These are phyloP conservation scores for Polypedilum vanderplanki DNA, from an alignment of 1,140 invertebrate species.

Conservation along the genomic window DNA sequence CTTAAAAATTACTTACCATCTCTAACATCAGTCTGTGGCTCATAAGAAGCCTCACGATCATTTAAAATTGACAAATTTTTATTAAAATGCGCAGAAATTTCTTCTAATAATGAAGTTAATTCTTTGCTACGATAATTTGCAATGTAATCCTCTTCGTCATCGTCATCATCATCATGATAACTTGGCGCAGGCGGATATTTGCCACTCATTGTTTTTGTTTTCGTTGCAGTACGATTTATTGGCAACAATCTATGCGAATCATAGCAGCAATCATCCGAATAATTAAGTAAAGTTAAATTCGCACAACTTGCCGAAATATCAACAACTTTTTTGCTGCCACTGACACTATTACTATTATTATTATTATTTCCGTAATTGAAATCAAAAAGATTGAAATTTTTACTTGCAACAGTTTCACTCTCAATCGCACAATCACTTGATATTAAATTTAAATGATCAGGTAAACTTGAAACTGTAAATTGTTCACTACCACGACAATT, in stretches of 20 bases:
- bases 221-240: not conserved
- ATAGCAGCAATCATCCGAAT: slow-evolving; percentile 32
- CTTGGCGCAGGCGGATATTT: not conserved
- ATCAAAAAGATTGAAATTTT: slow-evolving; percentile 29
- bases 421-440: slow-evolving; percentile 31
- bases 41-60: slow-evolving; percentile 34
- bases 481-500: not conserved
- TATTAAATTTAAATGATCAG: slow-evolving; percentile 49
- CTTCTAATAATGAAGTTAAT: slow-evolving; percentile 39
- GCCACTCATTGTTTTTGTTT: slow-evolving; percentile 26
- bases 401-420: not conserved
- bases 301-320: slow-evolving; percentile 41
- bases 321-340: not conserved
- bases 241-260: not conserved
- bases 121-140: slow-evolving; percentile 27
- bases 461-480: slow-evolving; percentile 46
- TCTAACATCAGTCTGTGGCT: slow-evolving; percentile 30
- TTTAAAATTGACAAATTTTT: slow-evolving; percentile 48
- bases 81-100: slow-evolving; percentile 46
- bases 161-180: not conserved
- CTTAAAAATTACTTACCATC: not conserved
- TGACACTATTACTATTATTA: not conserved
- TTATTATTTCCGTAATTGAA: not conserved
- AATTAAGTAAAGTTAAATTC: slow-evolving; percentile 39
- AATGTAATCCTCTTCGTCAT: not conserved